A percentile compares a stretch with the other conserved stretches of the same genome.
Conservation (phyloP, 1,140 invertebrate species). For the Ips typographus region DNA sequence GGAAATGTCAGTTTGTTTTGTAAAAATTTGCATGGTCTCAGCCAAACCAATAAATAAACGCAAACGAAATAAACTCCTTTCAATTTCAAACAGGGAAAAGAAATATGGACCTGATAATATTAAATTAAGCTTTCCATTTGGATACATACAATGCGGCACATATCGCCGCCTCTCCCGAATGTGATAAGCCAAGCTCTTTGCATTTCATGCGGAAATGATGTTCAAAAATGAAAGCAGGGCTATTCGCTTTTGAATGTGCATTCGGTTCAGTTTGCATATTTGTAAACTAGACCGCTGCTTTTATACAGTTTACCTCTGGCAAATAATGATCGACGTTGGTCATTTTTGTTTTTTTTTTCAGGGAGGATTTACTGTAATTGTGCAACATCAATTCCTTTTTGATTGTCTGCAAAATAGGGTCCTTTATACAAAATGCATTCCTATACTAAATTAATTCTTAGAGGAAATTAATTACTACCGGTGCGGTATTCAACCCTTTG, state of each 20-base stretch:
- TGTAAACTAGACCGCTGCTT: slow-evolving; percentile 28
- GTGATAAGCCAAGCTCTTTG: slow-evolving; percentile 39
- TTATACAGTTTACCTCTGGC: background rate
- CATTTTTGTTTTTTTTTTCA: background rate
- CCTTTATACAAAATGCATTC: too few species aligned
- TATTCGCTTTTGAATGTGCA: slow-evolving; percentile 21
- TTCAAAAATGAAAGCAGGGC: slow-evolving; percentile 37
- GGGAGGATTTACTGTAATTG: too few species aligned
- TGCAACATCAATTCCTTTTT: too few species aligned
- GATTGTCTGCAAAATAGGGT: too few species aligned
- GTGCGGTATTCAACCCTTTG: too few species aligned
- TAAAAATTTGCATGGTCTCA: too few species aligned
- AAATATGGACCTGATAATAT: slow-evolving; percentile 9
- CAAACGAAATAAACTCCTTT: background rate
- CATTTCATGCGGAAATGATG: slow-evolving; percentile 46
- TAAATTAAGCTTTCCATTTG: slow-evolving; percentile 24
- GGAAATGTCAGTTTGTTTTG: too few species aligned
- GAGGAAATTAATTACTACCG: too few species aligned
- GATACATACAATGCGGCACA: slow-evolving; percentile 34
- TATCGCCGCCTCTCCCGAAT: slow-evolving; percentile 31
- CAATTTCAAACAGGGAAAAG: slow-evolving; percentile 1
- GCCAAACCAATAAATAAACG: slow-evolving; percentile 4
- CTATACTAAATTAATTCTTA: too few species aligned
- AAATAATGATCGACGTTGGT: slow-evolving; percentile 1
- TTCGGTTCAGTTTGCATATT: slow-evolving; percentile 29